phyloP scores from a whole-genome alignment of 2,113 vertebrate genomes.

The Pterocles orientalis region DNA sequence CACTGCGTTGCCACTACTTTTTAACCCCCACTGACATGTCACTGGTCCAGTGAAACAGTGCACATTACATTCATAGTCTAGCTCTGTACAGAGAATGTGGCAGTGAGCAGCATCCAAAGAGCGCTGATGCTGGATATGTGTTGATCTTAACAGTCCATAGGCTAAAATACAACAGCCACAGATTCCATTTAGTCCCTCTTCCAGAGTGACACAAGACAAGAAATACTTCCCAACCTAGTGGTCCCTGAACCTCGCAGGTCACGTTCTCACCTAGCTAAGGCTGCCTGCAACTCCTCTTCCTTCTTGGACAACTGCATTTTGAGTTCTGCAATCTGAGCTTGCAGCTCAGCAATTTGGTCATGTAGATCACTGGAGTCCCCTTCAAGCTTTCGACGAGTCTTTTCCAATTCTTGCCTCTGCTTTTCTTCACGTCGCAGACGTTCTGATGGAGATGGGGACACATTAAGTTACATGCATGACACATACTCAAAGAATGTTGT shows the following conservation, averaged over 20 bases:
- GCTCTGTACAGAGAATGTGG: not conserved
- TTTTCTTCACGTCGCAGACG: constrained; percentile 95
- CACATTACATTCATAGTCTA: not conserved
- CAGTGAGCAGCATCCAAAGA: not conserved
- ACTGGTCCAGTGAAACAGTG: not conserved
- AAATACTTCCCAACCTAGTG: not conserved
- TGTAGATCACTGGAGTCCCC: constrained; percentile 90
- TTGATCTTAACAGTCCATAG: not conserved
- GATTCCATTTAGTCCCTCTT: not conserved
- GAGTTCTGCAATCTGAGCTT: constrained; percentile 96
- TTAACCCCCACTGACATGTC: not conserved
- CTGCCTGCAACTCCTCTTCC: constrained; percentile 94
- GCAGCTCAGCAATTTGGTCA: constrained; percentile 95
- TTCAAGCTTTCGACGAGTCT: constrained; percentile 95
- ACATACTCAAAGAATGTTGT: not conserved
- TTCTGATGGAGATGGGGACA: constrained; percentile 72
- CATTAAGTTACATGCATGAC: not conserved
- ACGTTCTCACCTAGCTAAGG: constrained; percentile 86
- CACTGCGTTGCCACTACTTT: not conserved
- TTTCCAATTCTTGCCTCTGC: constrained; percentile 93
- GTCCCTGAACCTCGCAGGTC: not conserved
- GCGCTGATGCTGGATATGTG: not conserved
- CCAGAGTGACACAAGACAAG: not conserved
- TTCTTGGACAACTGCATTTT: constrained; percentile 96
- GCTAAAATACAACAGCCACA: not conserved